These are phyloP conservation scores for Poecilus cupreus DNA, from an alignment of 2,888 invertebrate species.

Conservation along the genomic window DNA sequence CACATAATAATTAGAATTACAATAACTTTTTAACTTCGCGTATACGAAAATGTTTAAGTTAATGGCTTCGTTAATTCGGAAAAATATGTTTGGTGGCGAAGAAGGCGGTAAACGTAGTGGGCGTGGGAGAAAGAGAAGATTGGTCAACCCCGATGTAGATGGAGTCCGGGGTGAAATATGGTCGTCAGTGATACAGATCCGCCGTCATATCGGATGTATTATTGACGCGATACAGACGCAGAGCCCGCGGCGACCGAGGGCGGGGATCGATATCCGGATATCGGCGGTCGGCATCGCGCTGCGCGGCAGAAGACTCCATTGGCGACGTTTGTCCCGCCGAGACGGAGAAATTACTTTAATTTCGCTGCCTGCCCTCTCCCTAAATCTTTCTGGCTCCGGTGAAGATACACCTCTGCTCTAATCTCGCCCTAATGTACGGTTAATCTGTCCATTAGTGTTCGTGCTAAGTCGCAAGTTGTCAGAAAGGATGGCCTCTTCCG, in stretches of 20 bases:
- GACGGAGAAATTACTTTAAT: slow-evolving; percentile 33
- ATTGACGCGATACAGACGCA: neutral
- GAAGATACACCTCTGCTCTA: slow-evolving; percentile 40
- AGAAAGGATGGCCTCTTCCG: slow-evolving; percentile 14
- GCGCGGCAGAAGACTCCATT: neutral
- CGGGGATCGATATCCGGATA: slow-evolving; percentile 3
- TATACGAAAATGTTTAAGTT: too few species aligned
- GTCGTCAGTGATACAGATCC: neutral
- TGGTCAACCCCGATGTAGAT: too few species aligned
- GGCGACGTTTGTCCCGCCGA: neutral
- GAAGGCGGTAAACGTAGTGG: too few species aligned
- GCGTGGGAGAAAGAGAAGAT: too few species aligned
- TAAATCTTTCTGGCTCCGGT: slow-evolving; percentile 11
- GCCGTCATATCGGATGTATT: slow-evolving; percentile 16
- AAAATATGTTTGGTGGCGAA: too few species aligned
- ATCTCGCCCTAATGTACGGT: slow-evolving; percentile 52
- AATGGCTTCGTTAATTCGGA: too few species aligned
- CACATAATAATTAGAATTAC: too few species aligned
- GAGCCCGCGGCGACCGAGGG: neutral
- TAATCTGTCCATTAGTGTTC: slow-evolving; percentile 49
- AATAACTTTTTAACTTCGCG: too few species aligned
- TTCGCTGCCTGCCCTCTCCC: neutral
- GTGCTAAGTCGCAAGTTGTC: slow-evolving; percentile 52
- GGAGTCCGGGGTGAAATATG: neutral
- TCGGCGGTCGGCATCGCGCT: neutral